Evolutionary conservation across 2,113 vertebrate species (phyloP).

Genomic region (Dendrocopos noguchii): DNA sequence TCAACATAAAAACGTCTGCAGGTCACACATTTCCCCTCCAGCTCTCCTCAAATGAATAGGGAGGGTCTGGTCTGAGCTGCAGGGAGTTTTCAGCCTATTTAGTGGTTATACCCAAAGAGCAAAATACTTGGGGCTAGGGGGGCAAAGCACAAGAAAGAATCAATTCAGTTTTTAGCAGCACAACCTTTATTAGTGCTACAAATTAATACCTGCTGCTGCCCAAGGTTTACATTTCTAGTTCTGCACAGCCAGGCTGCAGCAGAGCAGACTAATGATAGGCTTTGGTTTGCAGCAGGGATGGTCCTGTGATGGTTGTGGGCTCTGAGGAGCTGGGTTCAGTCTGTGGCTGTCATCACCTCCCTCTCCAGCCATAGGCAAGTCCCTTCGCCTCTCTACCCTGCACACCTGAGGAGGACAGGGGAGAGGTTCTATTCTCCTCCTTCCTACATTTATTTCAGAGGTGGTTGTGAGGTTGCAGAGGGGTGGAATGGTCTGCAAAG

Average conservation of each 20-base stretch:
- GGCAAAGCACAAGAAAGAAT: slow-evolving; percentile 33
- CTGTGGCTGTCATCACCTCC: not conserved
- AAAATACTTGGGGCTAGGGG: slow-evolving; percentile 32
- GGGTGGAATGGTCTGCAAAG: not conserved
- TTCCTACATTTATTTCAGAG: not conserved
- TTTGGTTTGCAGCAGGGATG: not conserved
- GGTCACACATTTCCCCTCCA: not conserved
- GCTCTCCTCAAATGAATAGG: not conserved
- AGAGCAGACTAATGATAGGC: slow-evolving; percentile 1
- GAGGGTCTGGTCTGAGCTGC: slow-evolving; percentile 5
- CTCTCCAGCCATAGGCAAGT: not conserved
- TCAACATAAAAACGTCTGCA: not conserved
- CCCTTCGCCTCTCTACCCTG: not conserved
- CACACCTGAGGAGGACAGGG: fast-evolving
- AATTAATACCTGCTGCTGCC: slow-evolving; percentile 38
- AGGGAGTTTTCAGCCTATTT: slow-evolving; percentile 49
- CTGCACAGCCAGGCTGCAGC: not conserved
- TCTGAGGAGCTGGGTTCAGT: not conserved
- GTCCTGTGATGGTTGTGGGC: not conserved
- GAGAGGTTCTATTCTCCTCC: not conserved
- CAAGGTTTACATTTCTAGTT: slow-evolving; percentile 53
- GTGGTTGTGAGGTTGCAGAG: not conserved
- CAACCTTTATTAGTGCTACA: slow-evolving; percentile 6
- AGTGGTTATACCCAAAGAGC: slow-evolving; percentile 35
- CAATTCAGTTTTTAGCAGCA: not conserved